A percentile compares a stretch with the other conserved stretches of the same genome.
These are phyloP conservation scores for Eristalis tenax DNA, from an alignment of 2,888 invertebrate species.

Conservation along the genomic window DNA sequence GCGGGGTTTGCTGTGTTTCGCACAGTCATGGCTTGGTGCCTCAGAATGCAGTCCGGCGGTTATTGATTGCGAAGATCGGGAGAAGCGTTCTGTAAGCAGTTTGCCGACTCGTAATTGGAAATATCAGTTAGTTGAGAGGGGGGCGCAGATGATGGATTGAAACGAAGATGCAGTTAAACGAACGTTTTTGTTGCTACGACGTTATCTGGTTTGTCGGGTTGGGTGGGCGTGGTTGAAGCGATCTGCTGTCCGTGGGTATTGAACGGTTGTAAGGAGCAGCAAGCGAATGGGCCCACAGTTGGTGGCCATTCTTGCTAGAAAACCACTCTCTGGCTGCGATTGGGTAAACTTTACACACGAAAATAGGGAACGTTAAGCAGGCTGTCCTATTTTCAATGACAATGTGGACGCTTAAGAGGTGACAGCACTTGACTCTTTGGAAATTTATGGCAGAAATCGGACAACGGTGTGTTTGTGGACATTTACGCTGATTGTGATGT, in stretches of 20 bases:
- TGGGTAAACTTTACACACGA: neutral
- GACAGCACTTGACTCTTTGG: neutral
- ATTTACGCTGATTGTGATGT: too few relatives aligned
- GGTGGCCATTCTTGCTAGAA: neutral
- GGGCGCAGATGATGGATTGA: neutral
- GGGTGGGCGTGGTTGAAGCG: neutral
- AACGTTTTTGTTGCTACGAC: neutral
- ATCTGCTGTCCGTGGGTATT: neutral
- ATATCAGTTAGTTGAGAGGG: neutral
- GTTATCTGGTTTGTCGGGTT: neutral
- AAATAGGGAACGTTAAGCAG: neutral
- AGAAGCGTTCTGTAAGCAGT: neutral
- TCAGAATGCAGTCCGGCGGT: slow-evolving; percentile 20
- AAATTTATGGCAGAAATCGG: neutral
- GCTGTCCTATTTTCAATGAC: neutral
- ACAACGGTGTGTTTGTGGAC: too few relatives aligned
- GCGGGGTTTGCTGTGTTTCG: neutral
- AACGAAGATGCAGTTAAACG: slow-evolving; percentile 8
- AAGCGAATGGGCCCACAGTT: neutral
- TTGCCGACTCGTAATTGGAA: neutral
- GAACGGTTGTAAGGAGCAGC: neutral
- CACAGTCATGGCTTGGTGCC: neutral
- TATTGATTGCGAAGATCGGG: slow-evolving; percentile 24
- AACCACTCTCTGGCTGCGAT: neutral
- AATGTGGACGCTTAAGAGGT: neutral